A percentile compares a stretch with the other conserved stretches of the same genome.
Conservation (phyloP, 2,113 vertebrate genomes). For the Antidorcas marsupialis region DNA sequence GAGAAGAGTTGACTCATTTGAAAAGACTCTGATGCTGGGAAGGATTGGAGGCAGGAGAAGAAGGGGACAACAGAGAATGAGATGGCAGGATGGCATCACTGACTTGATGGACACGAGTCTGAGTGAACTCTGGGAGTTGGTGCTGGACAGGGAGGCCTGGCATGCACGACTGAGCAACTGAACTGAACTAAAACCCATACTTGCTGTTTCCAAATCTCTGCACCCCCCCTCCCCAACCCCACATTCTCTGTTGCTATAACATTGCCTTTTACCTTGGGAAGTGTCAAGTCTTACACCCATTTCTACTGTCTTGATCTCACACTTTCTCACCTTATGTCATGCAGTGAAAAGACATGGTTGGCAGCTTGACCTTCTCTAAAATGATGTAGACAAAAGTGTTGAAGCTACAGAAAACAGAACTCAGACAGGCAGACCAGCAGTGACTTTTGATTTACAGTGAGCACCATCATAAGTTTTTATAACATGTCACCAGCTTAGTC, state of each 20-base stretch:
- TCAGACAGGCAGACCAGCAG: neutral
- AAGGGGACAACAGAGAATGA: too few species aligned
- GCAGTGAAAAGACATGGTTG: neutral
- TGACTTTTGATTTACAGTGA: slow-evolving; percentile 53
- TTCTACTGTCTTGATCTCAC: neutral
- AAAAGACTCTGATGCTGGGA: too few species aligned
- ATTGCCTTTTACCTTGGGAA: neutral
- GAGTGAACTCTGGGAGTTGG: too few species aligned
- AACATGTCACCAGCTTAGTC: slow-evolving; percentile 29
- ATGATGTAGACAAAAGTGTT: slow-evolving; percentile 38
- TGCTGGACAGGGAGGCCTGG: too few species aligned
- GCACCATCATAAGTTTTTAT: slow-evolving; percentile 47
- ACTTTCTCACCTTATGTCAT: neutral
- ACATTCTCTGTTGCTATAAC: neutral
- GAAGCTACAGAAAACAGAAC: neutral
- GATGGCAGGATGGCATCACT: too few species aligned
- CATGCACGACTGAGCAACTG: too few species aligned
- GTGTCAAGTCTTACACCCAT: neutral
- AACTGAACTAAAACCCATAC: neutral
- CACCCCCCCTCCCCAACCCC: fast-evolving
- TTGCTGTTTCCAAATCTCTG: neutral
- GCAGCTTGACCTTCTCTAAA: slow-evolving; percentile 38
- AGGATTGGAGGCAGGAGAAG: too few species aligned
- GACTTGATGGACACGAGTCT: too few species aligned
- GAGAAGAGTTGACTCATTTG: too few species aligned